Evolutionary conservation across 2,113 vertebrate genomes (phyloP).

Genomic region (Electrona antarctica): DNA sequence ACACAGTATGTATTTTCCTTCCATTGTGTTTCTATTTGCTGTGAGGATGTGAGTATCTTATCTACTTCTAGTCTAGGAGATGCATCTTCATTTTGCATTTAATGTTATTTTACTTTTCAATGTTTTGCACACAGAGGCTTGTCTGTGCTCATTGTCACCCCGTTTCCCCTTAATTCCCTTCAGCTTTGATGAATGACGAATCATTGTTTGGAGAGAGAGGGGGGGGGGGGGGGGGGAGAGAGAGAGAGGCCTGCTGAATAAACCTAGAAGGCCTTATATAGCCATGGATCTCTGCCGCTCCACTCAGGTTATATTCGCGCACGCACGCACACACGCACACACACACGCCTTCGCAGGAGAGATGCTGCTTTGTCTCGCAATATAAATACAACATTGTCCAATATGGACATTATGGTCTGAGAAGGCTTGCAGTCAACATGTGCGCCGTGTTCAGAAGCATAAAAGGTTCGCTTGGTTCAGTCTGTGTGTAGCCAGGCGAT

Average conservation of each 20-base stretch:
- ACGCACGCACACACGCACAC: slow-evolving; percentile 10
- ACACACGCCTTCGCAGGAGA: background rate
- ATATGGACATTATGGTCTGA: background rate
- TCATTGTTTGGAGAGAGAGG: background rate
- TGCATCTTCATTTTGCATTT: too few relatives aligned
- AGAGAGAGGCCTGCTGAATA: background rate
- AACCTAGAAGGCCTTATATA: slow-evolving; percentile 63
- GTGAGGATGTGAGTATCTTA: too few relatives aligned
- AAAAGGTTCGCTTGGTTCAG: too few relatives aligned
- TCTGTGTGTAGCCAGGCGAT: too few relatives aligned
- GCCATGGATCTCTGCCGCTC: slow-evolving; percentile 51
- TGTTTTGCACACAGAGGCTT: too few relatives aligned
- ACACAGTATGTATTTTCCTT: too few relatives aligned
- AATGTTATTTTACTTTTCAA: too few relatives aligned
- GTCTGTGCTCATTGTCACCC: too few relatives aligned
- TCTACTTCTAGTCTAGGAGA: too few relatives aligned
- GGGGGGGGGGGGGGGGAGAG: background rate
- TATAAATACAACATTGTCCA: slow-evolving; percentile 29
- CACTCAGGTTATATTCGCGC: slow-evolving; percentile 23
- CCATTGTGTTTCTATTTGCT: too few relatives aligned
- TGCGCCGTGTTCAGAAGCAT: background rate
- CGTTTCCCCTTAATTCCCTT: too few relatives aligned
- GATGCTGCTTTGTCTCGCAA: slow-evolving; percentile 34
- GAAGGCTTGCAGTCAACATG: background rate
- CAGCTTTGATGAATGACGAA: too few relatives aligned